phyloP scores from a whole-genome alignment of 2,113 vertebrate species.

The Chaenocephalus aceratus region DNA sequence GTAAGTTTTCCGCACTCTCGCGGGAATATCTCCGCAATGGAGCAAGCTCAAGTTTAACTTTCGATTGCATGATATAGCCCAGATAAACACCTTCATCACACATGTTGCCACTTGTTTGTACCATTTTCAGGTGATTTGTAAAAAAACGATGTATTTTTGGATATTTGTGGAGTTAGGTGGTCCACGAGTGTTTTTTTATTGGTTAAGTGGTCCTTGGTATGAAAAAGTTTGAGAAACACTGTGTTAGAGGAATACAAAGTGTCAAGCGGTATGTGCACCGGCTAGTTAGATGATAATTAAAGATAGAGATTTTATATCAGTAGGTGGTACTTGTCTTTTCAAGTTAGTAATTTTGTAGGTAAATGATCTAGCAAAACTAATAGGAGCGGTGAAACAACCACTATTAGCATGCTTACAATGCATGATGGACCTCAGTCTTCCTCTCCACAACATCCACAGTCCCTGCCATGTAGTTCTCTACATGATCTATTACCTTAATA shows the following conservation, averaged over 20 bases:
- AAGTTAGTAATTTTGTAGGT: not conserved
- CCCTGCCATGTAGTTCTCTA: not conserved
- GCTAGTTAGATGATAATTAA: constrained; percentile 6
- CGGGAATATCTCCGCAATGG: too few relatives aligned
- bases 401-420: not conserved
- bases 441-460: not conserved
- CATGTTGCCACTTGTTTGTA: too few relatives aligned
- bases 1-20: too few relatives aligned
- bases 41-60: too few relatives aligned
- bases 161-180: too few relatives aligned
- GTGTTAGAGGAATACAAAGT: constrained; percentile 19
- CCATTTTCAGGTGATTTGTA: too few relatives aligned
- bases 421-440: not conserved
- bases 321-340: not conserved
- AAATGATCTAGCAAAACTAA: not conserved
- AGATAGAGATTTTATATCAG: not conserved
- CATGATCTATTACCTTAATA: not conserved
- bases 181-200: too few relatives aligned
- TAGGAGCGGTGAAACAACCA: not conserved
- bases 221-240: too few relatives aligned
- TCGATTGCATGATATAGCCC: too few relatives aligned
- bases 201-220: too few relatives aligned
- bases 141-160: too few relatives aligned
- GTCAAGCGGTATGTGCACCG: not conserved
- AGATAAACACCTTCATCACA: too few relatives aligned